A percentile compares a stretch with the other conserved stretches of the same genome.
These are phyloP conservation scores for Chesias legatella DNA, from an alignment of 2,888 invertebrate genomes.

Conservation along the genomic window DNA sequence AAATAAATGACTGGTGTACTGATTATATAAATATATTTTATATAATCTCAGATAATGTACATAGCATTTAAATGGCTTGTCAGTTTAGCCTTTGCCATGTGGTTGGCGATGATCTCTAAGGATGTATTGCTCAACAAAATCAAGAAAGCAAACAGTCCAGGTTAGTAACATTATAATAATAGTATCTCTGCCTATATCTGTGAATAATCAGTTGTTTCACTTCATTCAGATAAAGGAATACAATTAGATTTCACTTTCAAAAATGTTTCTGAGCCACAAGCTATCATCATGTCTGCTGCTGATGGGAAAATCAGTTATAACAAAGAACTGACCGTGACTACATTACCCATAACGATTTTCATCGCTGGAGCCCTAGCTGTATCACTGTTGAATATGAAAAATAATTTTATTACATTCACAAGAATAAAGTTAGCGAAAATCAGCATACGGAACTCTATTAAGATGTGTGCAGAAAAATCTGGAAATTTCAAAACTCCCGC, in stretches of 20 bases:
- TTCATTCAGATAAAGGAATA: background rate
- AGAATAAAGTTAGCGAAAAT: conserved; percentile 35
- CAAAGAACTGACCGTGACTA: conserved; percentile 20
- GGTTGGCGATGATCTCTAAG: conserved; percentile 53
- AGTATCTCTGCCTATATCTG: too few species aligned
- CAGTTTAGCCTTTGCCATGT: conserved; percentile 53
- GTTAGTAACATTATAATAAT: conserved; percentile 31
- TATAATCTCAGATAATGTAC: conserved; percentile 63
- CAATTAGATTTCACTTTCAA: conserved; percentile 20
- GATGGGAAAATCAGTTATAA: background rate
- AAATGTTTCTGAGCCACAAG: conserved; percentile 13
- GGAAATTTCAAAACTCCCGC: conserved; percentile 38
- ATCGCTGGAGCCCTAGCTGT: conserved; percentile 51
- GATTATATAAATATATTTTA: conserved; percentile 8
- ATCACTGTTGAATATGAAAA: conserved; percentile 46
- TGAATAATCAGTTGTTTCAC: too few species aligned
- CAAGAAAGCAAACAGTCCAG: conserved; percentile 22
- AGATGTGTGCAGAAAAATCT: conserved; percentile 16
- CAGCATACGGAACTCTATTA: conserved; percentile 17
- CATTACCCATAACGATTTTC: conserved; percentile 49
- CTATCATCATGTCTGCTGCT: background rate
- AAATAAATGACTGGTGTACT: conserved; percentile 10
- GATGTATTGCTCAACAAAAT: conserved; percentile 35
- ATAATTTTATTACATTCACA: conserved; percentile 38
- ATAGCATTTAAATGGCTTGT: conserved; percentile 69